Conservation (phyloP, 2,888 invertebrate species). For the Rotaria sp. region DNA sequence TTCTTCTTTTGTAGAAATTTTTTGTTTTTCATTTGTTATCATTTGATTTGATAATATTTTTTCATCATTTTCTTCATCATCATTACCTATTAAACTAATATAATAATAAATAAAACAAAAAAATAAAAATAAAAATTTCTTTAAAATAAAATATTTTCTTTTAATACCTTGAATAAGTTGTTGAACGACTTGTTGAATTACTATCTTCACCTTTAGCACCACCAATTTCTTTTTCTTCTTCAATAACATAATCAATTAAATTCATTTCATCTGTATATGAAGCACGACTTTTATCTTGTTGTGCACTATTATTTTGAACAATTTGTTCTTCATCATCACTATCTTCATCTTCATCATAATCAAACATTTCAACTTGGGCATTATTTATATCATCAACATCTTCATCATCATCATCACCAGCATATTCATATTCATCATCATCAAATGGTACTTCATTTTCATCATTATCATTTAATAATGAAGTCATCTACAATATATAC, state of each 20-base stretch:
- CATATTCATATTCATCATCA: constrained; percentile 2
- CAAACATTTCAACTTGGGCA: neutral
- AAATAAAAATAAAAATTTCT: neutral
- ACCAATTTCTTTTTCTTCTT: constrained; percentile 30
- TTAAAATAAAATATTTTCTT: neutral
- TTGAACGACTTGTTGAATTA: neutral
- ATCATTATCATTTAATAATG: neutral
- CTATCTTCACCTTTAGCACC: constrained; percentile 9
- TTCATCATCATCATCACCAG: neutral
- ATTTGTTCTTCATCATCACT: neutral
- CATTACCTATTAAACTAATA: neutral
- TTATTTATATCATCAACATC: neutral
- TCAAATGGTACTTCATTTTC: neutral
- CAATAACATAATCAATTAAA: constrained; percentile 21
- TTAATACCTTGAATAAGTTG: neutral
- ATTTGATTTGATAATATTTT: neutral
- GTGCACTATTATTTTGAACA: neutral
- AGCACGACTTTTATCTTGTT: neutral
- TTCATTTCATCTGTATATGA: neutral
- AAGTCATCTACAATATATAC: neutral
- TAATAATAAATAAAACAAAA: neutral
- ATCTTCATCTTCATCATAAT: neutral
- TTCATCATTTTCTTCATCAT: neutral
- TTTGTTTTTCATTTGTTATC: neutral
- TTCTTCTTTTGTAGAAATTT: constrained; percentile 28